phyloP scores from a whole-genome alignment of 2,888 invertebrate species.

The Margaritifera margaritifera region DNA sequence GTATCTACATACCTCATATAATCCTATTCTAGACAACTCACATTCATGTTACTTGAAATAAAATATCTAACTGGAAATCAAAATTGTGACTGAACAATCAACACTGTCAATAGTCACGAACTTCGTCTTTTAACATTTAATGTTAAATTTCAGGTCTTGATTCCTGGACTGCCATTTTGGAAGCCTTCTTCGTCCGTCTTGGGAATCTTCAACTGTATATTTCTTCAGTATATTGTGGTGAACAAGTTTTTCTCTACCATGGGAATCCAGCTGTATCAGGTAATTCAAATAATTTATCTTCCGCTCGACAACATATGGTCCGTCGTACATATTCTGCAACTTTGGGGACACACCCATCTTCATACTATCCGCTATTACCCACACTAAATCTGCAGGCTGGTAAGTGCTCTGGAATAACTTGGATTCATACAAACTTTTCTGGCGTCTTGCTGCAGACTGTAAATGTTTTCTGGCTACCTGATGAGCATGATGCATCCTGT shows the following conservation, averaged over 20 bases:
- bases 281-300: slow-evolving; percentile 15
- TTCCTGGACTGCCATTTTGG: background rate
- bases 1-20: no score
- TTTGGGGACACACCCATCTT: slow-evolving; percentile 21
- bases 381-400: slow-evolving; percentile 23
- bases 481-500: slow-evolving; percentile 14
- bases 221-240: slow-evolving; percentile 27
- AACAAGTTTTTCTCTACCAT: slow-evolving; percentile 8
- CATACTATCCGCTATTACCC: slow-evolving; percentile 21
- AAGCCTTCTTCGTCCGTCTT: slow-evolving; percentile 4
- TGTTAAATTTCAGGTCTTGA: background rate
- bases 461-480: slow-evolving; percentile 25
- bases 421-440: slow-evolving; percentile 23
- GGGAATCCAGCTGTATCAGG: slow-evolving; percentile 10
- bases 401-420: slow-evolving; percentile 12
- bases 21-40: no score
- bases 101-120: no score
- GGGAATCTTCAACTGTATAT: slow-evolving; percentile 14
- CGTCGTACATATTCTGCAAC: slow-evolving; percentile 19
- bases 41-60: no score
- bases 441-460: slow-evolving; percentile 7
- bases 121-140: no score
- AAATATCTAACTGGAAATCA: no score
- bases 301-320: slow-evolving; percentile 19
- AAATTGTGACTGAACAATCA: no score